Conservation (phyloP, 2,113 vertebrate species). For the Scomber colias region DNA sequence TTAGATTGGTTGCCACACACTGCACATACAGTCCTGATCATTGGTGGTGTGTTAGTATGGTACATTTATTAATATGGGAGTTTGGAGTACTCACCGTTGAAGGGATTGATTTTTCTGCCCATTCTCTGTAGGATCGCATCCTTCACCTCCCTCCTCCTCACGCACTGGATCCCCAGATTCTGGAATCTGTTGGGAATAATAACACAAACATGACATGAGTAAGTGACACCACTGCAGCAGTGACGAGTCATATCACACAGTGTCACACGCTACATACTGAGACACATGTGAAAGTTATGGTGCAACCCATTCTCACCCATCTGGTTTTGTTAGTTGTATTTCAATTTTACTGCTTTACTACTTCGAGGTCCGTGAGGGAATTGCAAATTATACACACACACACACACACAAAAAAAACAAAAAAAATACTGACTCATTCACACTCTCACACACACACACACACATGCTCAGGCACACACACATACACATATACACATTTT, state of each 20-base stretch:
- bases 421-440: slow-evolving; percentile 59
- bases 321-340: neutral
- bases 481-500: neutral
- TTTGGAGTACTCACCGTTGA: slow-evolving; percentile 87
- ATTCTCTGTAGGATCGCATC: slow-evolving; percentile 93
- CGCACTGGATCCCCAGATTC: slow-evolving; percentile 98
- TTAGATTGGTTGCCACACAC: too few relatives aligned
- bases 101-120: slow-evolving; percentile 93
- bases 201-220: neutral
- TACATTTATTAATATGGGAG: neutral
- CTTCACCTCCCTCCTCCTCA: slow-evolving; percentile 95
- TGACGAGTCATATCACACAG: neutral
- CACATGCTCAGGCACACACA: slow-evolving; percentile 1
- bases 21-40: too few relatives aligned
- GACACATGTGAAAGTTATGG: neutral
- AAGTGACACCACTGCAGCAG: neutral
- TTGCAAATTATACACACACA: slow-evolving; percentile 46
- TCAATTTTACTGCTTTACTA: slow-evolving; percentile 9
- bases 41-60: too few relatives aligned
- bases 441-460: slow-evolving; percentile 6
- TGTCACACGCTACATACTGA: neutral
- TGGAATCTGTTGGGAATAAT: slow-evolving; percentile 88
- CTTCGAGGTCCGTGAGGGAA: slow-evolving; percentile 3
- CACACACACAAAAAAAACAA: slow-evolving; percentile 10
- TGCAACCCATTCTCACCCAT: neutral